phyloP scores from a whole-genome alignment of 2,113 vertebrate genomes.

The Mugil cephalus region DNA sequence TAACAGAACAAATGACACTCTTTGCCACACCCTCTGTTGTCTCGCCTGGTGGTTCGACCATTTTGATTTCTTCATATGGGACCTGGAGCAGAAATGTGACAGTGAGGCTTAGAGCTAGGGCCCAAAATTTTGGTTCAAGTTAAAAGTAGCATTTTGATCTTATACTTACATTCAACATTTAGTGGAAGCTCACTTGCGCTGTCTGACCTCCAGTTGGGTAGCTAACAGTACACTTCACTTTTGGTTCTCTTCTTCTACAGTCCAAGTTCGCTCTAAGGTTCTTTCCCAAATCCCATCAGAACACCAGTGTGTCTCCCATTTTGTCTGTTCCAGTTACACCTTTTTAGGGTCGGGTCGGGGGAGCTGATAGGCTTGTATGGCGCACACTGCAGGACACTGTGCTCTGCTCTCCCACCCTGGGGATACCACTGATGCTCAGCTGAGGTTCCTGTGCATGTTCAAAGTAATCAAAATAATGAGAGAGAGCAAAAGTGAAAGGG shows the following conservation, averaged over 20 bases:
- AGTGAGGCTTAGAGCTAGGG: background rate
- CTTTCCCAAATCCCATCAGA: constrained; percentile 67
- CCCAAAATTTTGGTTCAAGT: background rate
- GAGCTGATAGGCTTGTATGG: constrained; percentile 56
- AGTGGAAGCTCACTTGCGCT: constrained; percentile 48
- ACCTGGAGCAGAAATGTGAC: constrained; percentile 55
- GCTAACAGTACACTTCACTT: constrained; percentile 58
- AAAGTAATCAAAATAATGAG: constrained; percentile 30
- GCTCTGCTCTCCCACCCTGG: constrained; percentile 60
- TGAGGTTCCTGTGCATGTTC: constrained; percentile 61
- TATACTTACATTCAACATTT: constrained; percentile 71
- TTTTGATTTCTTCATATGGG: constrained; percentile 55
- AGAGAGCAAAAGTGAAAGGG: background rate
- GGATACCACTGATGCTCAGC: constrained; percentile 51
- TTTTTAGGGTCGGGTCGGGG: constrained; percentile 40
- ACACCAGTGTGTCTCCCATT: constrained; percentile 15
- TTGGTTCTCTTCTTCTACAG: constrained; percentile 51
- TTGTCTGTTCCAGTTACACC: constrained; percentile 3
- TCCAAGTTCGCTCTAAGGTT: constrained; percentile 50
- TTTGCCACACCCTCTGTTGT: constrained; percentile 60
- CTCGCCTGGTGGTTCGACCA: constrained; percentile 47
- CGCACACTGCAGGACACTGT: constrained; percentile 64
- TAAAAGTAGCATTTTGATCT: too few species aligned
- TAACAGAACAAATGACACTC: constrained; percentile 67
- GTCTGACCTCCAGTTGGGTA: constrained; percentile 49